Evolutionary conservation across 2,797 vertebrate genomes (phyloP), one percentile per base, ranked within the genome.

Genomic region (Paguma larvata): DNA sequence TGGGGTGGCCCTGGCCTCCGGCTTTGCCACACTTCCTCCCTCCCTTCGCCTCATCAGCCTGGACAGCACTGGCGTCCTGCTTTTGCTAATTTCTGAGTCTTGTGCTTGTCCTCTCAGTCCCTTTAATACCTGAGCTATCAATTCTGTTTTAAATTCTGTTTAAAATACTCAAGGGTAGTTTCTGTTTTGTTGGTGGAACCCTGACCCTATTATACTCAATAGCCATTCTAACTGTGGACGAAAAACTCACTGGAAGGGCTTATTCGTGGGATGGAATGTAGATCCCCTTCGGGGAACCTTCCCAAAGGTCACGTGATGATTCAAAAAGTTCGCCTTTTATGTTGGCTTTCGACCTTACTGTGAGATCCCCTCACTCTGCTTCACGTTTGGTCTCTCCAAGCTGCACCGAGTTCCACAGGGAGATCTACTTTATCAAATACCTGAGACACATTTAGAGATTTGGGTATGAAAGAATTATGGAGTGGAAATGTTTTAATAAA

Each of bases 81-180:
- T 75, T 11, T 38, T 70, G 67, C 63, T 75, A 34, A 77, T 65
- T 89, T 84, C 53, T 53, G 53, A 86, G 68, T 34, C 80, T 68
- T 89, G 27, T 46, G 32, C 12, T 77, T 63, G 46, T 75, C 30
- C 12, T 95, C 44, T 59, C 12, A 82, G 38, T 3, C 84, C 41
- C 95, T 73, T 77, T 38, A 88, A 59, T 19, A 62, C 18, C 67
- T 38, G 70, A 68, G 32, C 30, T 78, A 94, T 68, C 3, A 30
- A 5, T 84, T 89, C 67, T 78, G 62, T 70, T 80, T 88, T 82
- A 82, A 85, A 90, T 67, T 53, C 51, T 53, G 23, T 82, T 91
- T 89, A 88, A 95, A 92, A 94, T 90, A 72, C n/a, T 91, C 15
- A 18, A 30, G 11, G 77, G 63, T 90, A 78, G 18, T 13, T 86